Percentiles rank a stretch among this genome's conserved stretches.
phyloP scores from a whole-genome alignment of 1,140 invertebrate genomes.

The Chrysopa pallens region DNA sequence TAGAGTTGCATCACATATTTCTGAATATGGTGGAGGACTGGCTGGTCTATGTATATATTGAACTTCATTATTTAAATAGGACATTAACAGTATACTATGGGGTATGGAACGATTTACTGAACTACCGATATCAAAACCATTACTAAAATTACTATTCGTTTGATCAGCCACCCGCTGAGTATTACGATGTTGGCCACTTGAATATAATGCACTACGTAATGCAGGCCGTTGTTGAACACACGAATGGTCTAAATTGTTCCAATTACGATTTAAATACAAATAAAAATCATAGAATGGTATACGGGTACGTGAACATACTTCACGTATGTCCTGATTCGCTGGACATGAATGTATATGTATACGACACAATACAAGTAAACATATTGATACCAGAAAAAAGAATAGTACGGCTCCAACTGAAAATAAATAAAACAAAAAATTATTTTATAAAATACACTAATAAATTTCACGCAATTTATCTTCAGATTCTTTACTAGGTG shows the following conservation, averaged over 20 bases:
- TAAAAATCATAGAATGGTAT: neutral
- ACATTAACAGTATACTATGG: neutral
- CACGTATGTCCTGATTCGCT: neutral
- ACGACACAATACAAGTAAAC: neutral
- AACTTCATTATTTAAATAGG: neutral
- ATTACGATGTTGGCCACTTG: too few relatives aligned
- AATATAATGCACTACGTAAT: neutral
- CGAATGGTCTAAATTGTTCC: neutral
- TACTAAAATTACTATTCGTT: neutral
- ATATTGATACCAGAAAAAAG: neutral
- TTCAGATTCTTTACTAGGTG: too few relatives aligned
- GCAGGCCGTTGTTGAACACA: neutral
- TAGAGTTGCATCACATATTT: neutral
- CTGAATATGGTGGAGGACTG: neutral
- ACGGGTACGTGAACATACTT: neutral
- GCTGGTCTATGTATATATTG: neutral
- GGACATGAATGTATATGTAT: neutral
- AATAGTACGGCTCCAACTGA: neutral
- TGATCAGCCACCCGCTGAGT: too few relatives aligned
- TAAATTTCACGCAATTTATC: neutral
- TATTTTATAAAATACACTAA: neutral
- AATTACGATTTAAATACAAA: neutral
- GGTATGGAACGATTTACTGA: neutral
- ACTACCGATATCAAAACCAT: neutral
- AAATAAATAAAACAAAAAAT: neutral